Base-by-base conservation (phyloP, 2,888 invertebrate genomes). In the Epsilonema sp. region DNA sequence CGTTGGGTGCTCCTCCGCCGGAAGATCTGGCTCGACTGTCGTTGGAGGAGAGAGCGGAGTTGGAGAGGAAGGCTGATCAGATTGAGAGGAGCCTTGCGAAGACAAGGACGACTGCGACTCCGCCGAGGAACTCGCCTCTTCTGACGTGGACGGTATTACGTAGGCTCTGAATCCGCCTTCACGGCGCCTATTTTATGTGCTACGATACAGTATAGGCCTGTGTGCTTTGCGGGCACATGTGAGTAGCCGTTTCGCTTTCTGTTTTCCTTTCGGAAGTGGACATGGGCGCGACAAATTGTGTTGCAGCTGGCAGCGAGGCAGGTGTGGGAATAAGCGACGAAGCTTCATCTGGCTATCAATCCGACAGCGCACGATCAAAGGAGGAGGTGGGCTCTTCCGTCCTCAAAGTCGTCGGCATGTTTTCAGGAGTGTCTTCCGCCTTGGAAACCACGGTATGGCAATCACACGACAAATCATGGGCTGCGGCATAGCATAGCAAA, bases 1-100 rank as follows among this genome's bases (percentile, higher is more conserved):
- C 79, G n/a, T 78, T 87, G 36, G 84, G 83, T 2, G 79, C 78
- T 0, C 82, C 84, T 1, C 76, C 81, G 58, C 82, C 85, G 0
- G 79, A 77, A 60, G 79, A 82, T 58, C 58, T 83, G 46, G 82
- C 78, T 0, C 48, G 42, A 13, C 11, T 44, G 23, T 45, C 26
- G 4, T 23, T 38, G 71, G 71, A 50, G 66, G 45, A 46, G 44
- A 42, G 20, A 13, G 42, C 38, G 38, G 38, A 16, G 42, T 43
- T 31, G 46, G 42, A 16, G 44, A 51, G 38, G 49, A 52, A 43
- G 51, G 47, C 26, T 3, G 47, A 47, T 19, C 45, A 41, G 51
- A 52, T 37, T n/a, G n/a, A 49, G 54, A 42, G 55, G 55, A 25
- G 52, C 49, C 49, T 5, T 5, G 21, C 4, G 21, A 3, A 1